Evolutionary conservation across 2,797 vertebrate genomes (phyloP), one percentile per base, ranked within the genome.

Genomic region (Mionectes olivaceus): DNA sequence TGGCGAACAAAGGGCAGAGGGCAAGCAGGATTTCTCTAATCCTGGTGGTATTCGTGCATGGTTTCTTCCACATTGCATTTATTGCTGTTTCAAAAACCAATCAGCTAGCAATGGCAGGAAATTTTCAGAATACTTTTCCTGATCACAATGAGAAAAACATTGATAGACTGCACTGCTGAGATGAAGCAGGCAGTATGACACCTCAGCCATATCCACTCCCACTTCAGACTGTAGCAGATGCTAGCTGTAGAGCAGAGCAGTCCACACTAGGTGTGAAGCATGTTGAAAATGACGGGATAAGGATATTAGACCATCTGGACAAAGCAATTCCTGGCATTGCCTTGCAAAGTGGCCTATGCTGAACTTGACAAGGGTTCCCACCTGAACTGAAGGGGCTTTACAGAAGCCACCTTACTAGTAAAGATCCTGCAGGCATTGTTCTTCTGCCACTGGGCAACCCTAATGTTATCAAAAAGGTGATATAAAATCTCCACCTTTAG

Each of bases 261-360:
- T 43, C n/a, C 10, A 10, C 24, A 11, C 5, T 35, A 37, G 6
- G 11, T 55, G 15, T 64, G 41, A 18, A 70, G 23, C 23, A 16
- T 22, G 4, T 47, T 37, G 30, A 33, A 78, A 64, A 25, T 61
- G 43, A 41, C 53, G 10, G 55, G 28, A 44, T 60, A 50, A 53
- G 23, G 13, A 11, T 59, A 15, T 7, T 18, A 23, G 27, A 53
- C 53, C 0, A 0, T 46, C 28, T 80, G 35, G 9, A 18, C 53
- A 83, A 70, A 92, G 49, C 32, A 75, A 4, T 84, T 71, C 52
- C 37, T 78, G 59, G 14, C 44, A 65, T 39, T 89, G 19, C 9
- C 28, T 81, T 79, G 30, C 27, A 4, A 2, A 27, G 15, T 49
- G 33, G 35, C 46, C 13, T 81, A 27, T 76, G 30, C n/a, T 87